Evolutionary conservation across 2,888 invertebrate species (phyloP).

Genomic region (Chrysina gloriosa): DNA sequence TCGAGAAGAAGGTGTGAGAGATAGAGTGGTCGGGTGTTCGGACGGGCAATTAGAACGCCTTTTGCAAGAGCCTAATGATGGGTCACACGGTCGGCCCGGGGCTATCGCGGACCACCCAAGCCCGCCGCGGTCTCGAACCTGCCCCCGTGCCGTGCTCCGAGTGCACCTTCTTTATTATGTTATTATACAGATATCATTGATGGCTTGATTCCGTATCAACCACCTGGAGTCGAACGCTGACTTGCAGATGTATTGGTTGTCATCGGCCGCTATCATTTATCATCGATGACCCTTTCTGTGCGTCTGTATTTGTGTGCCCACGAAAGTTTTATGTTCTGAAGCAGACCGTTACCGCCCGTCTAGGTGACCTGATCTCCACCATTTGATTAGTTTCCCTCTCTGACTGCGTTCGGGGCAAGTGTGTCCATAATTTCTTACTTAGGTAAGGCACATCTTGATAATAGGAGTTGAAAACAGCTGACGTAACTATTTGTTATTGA

Average conservation of each 20-base stretch:
- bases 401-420: not conserved
- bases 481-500: too few relatives aligned
- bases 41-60: constrained; percentile 66
- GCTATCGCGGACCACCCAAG: constrained; percentile 63
- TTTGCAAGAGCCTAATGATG: constrained; percentile 67
- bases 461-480: too few relatives aligned
- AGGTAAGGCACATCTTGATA: not conserved
- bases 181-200: constrained; percentile 63
- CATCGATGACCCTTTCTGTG: constrained; percentile 38
- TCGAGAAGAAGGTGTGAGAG: constrained; percentile 60
- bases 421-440: not conserved
- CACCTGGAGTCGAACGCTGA: constrained; percentile 59
- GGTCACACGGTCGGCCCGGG: constrained; percentile 63
- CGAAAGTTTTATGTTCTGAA: constrained; percentile 5
- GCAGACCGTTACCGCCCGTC: constrained; percentile 18
- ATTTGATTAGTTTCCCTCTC: not conserved
- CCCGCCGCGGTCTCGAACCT: constrained; percentile 53
- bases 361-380: constrained; percentile 2
- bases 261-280: constrained; percentile 50
- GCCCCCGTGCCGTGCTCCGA: constrained; percentile 53
- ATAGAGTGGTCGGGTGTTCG: constrained; percentile 63
- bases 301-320: constrained; percentile 11
- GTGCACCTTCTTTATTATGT: constrained; percentile 59
- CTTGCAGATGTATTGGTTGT: constrained; percentile 57
- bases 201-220: constrained; percentile 57